Conservation (phyloP, 2,113 vertebrate species). For the Callionymus lyra region DNA sequence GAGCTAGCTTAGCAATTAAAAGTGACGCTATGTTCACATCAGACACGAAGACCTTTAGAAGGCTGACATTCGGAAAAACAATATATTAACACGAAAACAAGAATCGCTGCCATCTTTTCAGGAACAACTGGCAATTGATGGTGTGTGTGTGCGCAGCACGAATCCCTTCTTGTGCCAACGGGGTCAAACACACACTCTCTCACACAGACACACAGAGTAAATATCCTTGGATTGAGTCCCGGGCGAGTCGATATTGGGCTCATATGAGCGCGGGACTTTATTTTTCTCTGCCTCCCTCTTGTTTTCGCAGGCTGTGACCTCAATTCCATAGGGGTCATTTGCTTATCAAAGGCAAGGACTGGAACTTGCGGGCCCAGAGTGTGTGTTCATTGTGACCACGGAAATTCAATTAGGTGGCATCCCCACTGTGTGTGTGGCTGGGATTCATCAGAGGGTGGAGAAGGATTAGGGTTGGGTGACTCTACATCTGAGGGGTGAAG, state of each 20-base stretch:
- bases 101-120: neutral
- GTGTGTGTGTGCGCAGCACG: constrained; percentile 15
- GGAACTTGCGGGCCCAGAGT: constrained; percentile 62
- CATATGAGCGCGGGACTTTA: constrained; percentile 64
- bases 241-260: constrained; percentile 56
- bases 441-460: constrained; percentile 61
- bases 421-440: constrained; percentile 40
- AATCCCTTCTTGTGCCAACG: constrained; percentile 42
- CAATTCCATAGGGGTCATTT: constrained; percentile 82
- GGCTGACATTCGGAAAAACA: too few relatives aligned
- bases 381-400: constrained; percentile 75
- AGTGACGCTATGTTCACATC: too few relatives aligned
- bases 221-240: constrained; percentile 55
- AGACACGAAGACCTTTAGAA: too few relatives aligned
- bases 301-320: constrained; percentile 78
- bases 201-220: constrained; percentile 38
- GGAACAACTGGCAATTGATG: neutral
- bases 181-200: constrained; percentile 22
- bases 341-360: constrained; percentile 78
- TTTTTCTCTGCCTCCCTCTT: constrained; percentile 68
- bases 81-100: too few relatives aligned
- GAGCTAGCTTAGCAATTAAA: too few relatives aligned
- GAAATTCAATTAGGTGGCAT: constrained; percentile 79
- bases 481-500: constrained; percentile 37
- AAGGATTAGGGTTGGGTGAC: constrained; percentile 56